Evolutionary conservation across 2,797 vertebrate genomes (phyloP).

Genomic region (Novumbra hubbsi): DNA sequence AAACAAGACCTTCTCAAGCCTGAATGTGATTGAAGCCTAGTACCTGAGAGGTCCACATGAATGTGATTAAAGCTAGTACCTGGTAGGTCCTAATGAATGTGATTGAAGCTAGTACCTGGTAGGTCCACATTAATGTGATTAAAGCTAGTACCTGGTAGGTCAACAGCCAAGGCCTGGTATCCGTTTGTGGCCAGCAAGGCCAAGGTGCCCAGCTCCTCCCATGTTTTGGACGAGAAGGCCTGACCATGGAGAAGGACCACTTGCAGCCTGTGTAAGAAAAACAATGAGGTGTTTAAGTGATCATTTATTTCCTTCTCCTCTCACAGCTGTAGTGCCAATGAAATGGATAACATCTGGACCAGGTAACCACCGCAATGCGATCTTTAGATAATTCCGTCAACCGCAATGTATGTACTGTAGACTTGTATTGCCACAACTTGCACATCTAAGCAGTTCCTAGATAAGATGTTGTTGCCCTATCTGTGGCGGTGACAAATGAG

Average conservation of each 20-base stretch:
- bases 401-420: not conserved
- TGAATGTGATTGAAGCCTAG: not conserved
- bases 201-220: conserved; percentile 92
- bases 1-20: not conserved
- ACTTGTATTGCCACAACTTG: not conserved
- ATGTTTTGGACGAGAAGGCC: conserved; percentile 89
- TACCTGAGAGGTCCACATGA: conserved; percentile 96
- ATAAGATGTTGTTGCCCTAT: not conserved
- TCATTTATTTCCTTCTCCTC: not conserved
- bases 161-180: conserved; percentile 87
- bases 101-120: too few species aligned
- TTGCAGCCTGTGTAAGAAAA: conserved; percentile 70
- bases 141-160: conserved; percentile 86
- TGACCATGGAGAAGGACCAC: conserved; percentile 92
- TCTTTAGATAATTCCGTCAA: not conserved
- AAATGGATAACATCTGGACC: not conserved
- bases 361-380: not conserved
- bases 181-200: conserved; percentile 82
- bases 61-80: too few species aligned
- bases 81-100: conserved; percentile 82
- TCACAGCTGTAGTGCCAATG: not conserved
- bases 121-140: too few species aligned
- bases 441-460: not conserved
- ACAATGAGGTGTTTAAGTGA: not conserved
- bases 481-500: not conserved